Percentiles rank a stretch among this genome's conserved stretches.
These are phyloP conservation scores for Aphidius colemani DNA, from an alignment of 2,888 invertebrate species.

Conservation along the genomic window DNA sequence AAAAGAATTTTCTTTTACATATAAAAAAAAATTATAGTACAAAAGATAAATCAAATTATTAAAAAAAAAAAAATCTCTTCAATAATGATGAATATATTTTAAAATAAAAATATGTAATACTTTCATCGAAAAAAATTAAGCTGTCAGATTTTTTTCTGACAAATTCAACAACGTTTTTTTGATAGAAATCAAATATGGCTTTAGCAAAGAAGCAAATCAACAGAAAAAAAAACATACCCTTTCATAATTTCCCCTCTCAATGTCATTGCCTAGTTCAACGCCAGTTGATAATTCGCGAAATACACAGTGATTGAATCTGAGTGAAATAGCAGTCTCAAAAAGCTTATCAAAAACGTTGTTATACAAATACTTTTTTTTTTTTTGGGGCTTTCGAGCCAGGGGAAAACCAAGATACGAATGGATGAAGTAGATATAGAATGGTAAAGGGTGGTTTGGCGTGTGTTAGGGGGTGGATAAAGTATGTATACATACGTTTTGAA, in stretches of 20 bases:
- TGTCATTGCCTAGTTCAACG: slow-evolving; percentile 15
- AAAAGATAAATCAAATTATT: too few relatives aligned
- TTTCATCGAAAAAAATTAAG: too few relatives aligned
- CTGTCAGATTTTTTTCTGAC: slow-evolving; percentile 20
- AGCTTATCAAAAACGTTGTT: slow-evolving; percentile 32
- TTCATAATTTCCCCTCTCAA: slow-evolving; percentile 8
- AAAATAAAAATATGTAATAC: too few relatives aligned
- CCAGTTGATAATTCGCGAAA: slow-evolving; percentile 27
- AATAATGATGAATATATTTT: too few relatives aligned
- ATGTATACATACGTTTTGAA: not conserved
- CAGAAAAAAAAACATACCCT: slow-evolving; percentile 16
- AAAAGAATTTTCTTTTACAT: too few relatives aligned
- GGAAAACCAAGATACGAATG: slow-evolving; percentile 3
- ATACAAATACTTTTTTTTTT: slow-evolving; percentile 34
- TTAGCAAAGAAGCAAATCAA: not conserved
- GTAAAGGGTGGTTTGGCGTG: slow-evolving; percentile 10
- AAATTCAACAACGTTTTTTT: slow-evolving; percentile 1
- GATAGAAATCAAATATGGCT: slow-evolving; percentile 6
- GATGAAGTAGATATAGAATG: slow-evolving; percentile 3
- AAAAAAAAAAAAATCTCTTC: too few relatives aligned
- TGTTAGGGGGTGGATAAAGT: slow-evolving; percentile 1
- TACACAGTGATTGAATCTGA: slow-evolving; percentile 28
- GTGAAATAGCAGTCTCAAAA: slow-evolving; percentile 28
- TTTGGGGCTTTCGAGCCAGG: not conserved
- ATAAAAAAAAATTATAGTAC: too few relatives aligned